These are phyloP conservation scores for Epicampocera succincta DNA, from an alignment of 2,888 invertebrate genomes.

Conservation along the genomic window DNA sequence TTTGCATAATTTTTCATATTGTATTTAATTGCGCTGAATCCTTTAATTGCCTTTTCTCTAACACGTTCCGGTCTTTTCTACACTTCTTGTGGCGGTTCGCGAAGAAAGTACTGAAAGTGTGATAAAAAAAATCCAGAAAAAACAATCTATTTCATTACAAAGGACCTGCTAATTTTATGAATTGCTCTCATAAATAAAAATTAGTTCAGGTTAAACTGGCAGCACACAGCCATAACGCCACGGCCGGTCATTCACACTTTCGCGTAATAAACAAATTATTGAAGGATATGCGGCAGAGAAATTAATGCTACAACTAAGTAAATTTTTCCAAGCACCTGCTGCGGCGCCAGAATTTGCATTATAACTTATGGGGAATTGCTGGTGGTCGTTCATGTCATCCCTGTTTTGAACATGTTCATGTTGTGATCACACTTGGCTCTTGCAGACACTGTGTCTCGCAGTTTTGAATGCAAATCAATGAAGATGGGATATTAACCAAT, in stretches of 20 bases:
- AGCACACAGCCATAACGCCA: slow-evolving; percentile 37
- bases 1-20: slow-evolving; percentile 56
- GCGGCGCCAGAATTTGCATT: no score
- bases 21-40: slow-evolving; percentile 64
- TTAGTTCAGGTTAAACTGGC: slow-evolving; percentile 53
- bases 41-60: slow-evolving; percentile 51
- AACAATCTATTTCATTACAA: slow-evolving; percentile 22
- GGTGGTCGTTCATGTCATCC: no score
- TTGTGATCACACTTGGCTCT: no score
- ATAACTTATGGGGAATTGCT: no score
- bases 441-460: no score
- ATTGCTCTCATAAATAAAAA: slow-evolving; percentile 66
- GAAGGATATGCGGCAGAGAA: background rate
- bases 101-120: slow-evolving; percentile 18
- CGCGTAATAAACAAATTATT: slow-evolving; percentile 6
- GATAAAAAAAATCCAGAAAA: background rate
- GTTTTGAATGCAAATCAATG: no score
- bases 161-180: slow-evolving; percentile 67
- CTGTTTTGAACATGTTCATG: no score
- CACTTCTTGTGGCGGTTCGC: background rate
- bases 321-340: no score
- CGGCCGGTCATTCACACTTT: slow-evolving; percentile 54
- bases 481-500: no score
- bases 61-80: slow-evolving; percentile 2
- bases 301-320: no score